Base-by-base conservation (phyloP, 2,797 vertebrate genomes). In the Decapterus maruadsi region DNA sequence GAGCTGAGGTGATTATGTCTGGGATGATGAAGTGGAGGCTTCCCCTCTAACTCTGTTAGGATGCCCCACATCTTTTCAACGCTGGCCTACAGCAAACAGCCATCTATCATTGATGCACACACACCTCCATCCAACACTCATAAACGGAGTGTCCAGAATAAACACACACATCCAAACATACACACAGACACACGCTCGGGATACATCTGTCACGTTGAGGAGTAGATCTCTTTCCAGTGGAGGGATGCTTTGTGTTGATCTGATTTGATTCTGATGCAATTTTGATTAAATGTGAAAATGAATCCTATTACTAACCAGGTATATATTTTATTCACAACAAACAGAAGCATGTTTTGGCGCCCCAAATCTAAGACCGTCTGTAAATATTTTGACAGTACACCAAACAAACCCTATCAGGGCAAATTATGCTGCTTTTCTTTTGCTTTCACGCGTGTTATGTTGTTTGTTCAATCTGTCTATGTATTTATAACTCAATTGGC, bases 1-100 rank as follows among this genome's bases (percentile, higher is more conserved):
- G 91, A 91, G 84, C 92, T 94, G 94, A 94, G 93, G 87, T 91
- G 94, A 95, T 95, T 95, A 95, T 93, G 95, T 94, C 94, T 84
- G 81, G 81, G 87, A 95, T 96, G 95, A 96, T 95, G 94, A 95
- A 96, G 94, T 95, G 92, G 91, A 84, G 80, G 77, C 86, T 80
- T 87, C 77, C 79, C 58, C 65, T 80, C 72, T 96, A 96, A 96
- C 94, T 88, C 71, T 84, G 89, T 96, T 96, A 95, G 82, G 75
- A 88, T 88, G 78, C 90, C 89, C 90, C 85, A 83, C 94, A 94
- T 95, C 87, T 91, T 92, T 94, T 94, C 93, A 94, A 89, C 89
- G 91, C 88, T 90, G 89, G 93, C 90, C 87, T 90, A 87, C 89
- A 88, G 82, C 89, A 91, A 86, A 64, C 84, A 90, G 85, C 89